Evolutionary conservation across 2,113 vertebrate species (phyloP).

Genomic region (Zosterops japonicus): DNA sequence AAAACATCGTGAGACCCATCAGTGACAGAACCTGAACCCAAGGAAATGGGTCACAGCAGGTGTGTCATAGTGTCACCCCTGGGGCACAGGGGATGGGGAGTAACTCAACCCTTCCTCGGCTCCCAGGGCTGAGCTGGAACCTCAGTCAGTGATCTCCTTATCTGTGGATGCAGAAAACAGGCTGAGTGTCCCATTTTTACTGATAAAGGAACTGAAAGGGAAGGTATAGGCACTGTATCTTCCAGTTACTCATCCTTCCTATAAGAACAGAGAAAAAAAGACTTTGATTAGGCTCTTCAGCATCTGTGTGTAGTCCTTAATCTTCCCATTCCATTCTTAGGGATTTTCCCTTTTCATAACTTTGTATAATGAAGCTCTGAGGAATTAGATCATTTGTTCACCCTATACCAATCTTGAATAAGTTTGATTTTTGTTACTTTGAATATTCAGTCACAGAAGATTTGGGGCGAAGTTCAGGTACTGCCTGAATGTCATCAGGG

Average conservation of each 20-base stretch:
- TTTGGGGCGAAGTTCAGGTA: background rate
- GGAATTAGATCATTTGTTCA: background rate
- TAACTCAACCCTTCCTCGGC: background rate
- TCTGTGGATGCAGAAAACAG: background rate
- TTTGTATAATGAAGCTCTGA: background rate
- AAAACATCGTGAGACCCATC: background rate
- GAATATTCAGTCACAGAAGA: background rate
- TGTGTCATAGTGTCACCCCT: background rate
- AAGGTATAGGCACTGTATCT: background rate
- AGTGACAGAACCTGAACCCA: background rate
- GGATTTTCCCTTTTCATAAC: background rate
- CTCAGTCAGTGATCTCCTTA: background rate
- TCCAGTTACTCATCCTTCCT: background rate
- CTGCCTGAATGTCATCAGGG: background rate
- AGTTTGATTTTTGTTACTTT: background rate
- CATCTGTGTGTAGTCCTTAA: background rate
- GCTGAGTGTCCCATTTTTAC: background rate
- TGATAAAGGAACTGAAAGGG: background rate
- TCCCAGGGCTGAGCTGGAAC: background rate
- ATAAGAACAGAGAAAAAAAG: background rate
- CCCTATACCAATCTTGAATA: background rate
- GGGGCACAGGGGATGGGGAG: fast-evolving
- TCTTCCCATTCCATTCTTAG: background rate
- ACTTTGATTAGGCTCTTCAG: background rate
- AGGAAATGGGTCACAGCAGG: fast-evolving